A percentile compares a stretch with the other conserved stretches of the same genome.
phyloP scores from a whole-genome alignment of 1,140 invertebrate genomes.

The Drosophila arizonae region DNA sequence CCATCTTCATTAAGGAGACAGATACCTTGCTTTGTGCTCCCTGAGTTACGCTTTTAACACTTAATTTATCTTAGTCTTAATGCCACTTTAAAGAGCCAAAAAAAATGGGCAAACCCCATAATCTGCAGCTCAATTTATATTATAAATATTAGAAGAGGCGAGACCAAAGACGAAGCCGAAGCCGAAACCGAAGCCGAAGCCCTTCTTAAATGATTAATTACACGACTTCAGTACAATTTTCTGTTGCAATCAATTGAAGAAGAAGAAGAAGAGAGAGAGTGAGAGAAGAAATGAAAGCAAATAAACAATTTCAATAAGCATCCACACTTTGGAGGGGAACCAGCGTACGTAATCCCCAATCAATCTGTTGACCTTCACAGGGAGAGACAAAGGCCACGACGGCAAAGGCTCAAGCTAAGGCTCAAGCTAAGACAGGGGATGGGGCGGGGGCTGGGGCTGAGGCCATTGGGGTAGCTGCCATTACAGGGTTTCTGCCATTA shows the following conservation, averaged over 20 bases:
- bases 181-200: background rate
- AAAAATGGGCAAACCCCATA: constrained; percentile 7
- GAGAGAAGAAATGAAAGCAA: constrained; percentile 12
- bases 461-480: constrained; percentile 14
- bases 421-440: no score
- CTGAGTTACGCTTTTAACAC: constrained; percentile 24
- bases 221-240: constrained; percentile 61
- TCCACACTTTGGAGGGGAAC: constrained; percentile 6
- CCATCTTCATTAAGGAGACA: no score
- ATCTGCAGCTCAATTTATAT: constrained; percentile 50
- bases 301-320: constrained; percentile 63
- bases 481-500: constrained; percentile 72
- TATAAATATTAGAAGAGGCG: constrained; percentile 61
- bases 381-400: background rate
- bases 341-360: constrained; percentile 56
- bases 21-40: no score
- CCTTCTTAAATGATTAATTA: constrained; percentile 67
- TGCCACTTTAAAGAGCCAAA: no score
- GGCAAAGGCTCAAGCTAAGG: no score
- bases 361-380: constrained; percentile 74
- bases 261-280: background rate
- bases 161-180: no score
- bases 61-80: constrained; percentile 19
- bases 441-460: background rate
- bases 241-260: constrained; percentile 63